These are phyloP conservation scores for Meloidogyne floridensis DNA, from an alignment of 1,140 invertebrate species.

Conservation along the genomic window DNA sequence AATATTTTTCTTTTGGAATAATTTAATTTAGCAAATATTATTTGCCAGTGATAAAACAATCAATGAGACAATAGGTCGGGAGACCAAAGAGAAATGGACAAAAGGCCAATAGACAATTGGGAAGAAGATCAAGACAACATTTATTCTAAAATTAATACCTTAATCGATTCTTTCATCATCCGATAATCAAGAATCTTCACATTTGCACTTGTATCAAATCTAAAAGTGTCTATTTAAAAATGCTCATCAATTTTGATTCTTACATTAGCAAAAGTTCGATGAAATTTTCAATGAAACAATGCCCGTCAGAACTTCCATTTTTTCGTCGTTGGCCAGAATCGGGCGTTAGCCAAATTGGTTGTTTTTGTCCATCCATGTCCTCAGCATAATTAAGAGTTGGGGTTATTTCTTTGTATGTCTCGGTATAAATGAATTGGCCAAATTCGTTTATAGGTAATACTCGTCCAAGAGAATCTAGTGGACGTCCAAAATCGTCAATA, in stretches of 20 bases:
- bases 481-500: constrained; percentile 48
- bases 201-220: constrained; percentile 60
- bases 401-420: constrained; percentile 20
- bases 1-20: too few relatives aligned
- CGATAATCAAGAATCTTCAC: constrained; percentile 64
- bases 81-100: too few relatives aligned
- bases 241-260: too few relatives aligned
- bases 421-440: constrained; percentile 47
- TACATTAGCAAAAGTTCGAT: constrained; percentile 58
- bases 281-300: constrained; percentile 56
- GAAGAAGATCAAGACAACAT: too few relatives aligned
- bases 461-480: constrained; percentile 46
- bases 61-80: too few relatives aligned
- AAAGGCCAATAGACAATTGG: too few relatives aligned
- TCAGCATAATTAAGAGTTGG: background rate
- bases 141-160: constrained; percentile 19
- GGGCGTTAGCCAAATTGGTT: background rate
- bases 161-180: constrained; percentile 63
- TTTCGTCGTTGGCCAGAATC: constrained; percentile 27
- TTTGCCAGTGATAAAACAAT: too few relatives aligned
- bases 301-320: constrained; percentile 31
- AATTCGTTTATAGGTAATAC: constrained; percentile 42
- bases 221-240: background rate
- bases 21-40: too few relatives aligned
- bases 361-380: constrained; percentile 6